Evolutionary conservation across 2,888 invertebrate genomes (phyloP).

Genomic region (Ormyrus pomaceus): DNA sequence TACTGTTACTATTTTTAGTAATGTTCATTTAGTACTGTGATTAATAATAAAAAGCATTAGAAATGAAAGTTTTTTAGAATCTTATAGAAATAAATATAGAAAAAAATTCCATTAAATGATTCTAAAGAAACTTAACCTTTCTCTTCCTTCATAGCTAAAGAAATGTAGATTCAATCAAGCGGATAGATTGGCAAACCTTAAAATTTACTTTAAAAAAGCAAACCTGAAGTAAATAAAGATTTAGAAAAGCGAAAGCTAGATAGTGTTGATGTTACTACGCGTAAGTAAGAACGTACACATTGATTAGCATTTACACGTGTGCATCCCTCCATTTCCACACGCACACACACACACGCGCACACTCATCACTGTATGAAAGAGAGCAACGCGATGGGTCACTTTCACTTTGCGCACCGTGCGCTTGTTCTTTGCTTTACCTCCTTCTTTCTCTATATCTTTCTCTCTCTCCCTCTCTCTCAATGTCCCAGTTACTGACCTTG

Average conservation of each 20-base stretch:
- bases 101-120: neutral
- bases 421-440: neutral
- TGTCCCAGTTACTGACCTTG: constrained; percentile 12
- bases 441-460: neutral
- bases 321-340: too few relatives aligned
- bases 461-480: neutral
- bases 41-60: too few relatives aligned
- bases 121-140: constrained; percentile 37
- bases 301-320: too few relatives aligned
- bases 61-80: too few relatives aligned
- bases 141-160: constrained; percentile 30
- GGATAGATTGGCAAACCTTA: neutral
- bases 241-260: neutral
- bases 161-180: neutral
- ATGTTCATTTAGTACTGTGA: too few relatives aligned
- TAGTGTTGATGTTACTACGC: neutral
- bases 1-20: too few relatives aligned
- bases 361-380: neutral
- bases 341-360: too few relatives aligned
- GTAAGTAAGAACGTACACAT: too few relatives aligned
- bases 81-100: too few relatives aligned
- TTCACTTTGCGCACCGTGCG: neutral
- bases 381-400: constrained; percentile 23
- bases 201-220: neutral
- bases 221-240: neutral